Percentiles rank a stretch among this genome's conserved stretches.
Conservation (phyloP, 1,140 invertebrate genomes). For the Aporrectodea caliginosa region DNA sequence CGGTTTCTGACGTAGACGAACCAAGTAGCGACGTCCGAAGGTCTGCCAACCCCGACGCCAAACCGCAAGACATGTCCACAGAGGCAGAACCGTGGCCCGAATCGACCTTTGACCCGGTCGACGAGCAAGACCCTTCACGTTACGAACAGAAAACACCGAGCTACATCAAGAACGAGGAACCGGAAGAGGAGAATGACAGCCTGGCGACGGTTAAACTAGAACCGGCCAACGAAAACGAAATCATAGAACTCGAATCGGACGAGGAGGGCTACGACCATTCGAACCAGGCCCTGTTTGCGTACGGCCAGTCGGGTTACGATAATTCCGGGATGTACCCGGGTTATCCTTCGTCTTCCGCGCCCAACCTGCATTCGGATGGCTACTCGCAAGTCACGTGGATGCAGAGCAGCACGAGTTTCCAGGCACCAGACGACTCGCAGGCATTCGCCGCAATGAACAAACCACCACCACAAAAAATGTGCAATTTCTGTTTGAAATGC, state of each 20-base stretch:
- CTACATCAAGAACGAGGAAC: neutral
- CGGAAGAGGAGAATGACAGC: neutral
- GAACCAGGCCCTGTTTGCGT: neutral
- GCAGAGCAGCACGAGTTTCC: neutral
- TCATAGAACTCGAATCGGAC: conserved; percentile 8
- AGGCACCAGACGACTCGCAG: too few species aligned
- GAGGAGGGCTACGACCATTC: neutral
- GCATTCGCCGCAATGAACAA: too few species aligned
- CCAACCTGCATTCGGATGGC: neutral
- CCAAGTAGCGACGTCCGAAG: too few species aligned
- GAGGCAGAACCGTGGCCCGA: neutral
- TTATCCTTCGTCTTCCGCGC: neutral
- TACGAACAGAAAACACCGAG: neutral
- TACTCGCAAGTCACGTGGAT: neutral
- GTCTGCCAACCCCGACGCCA: too few species aligned
- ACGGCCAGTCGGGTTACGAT: neutral
- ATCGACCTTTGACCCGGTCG: neutral
- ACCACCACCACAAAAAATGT: neutral
- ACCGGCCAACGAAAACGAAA: neutral
- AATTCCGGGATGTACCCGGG: neutral
- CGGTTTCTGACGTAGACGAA: too few species aligned
- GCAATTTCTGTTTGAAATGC: neutral
- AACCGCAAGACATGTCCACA: neutral
- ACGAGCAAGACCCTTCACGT: neutral
- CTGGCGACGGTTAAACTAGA: neutral